A percentile compares a stretch with the other conserved stretches of the same genome.
Conservation (phyloP, 2,113 vertebrate species). For the Protomyctophum bolini region DNA sequence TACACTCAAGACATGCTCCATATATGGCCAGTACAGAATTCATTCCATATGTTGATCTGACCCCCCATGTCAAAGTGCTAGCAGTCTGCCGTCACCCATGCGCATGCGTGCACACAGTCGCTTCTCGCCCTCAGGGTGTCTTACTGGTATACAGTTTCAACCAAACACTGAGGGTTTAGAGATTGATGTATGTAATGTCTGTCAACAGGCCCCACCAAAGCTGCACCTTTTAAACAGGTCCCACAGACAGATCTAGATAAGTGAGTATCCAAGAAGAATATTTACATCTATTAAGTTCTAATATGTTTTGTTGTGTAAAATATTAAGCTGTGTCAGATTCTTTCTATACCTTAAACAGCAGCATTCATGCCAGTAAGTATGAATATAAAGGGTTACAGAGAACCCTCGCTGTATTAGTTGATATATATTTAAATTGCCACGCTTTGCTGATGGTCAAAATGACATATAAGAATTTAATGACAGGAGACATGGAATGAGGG, state of each 20-base stretch:
- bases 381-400: constrained; percentile 43
- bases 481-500: constrained; percentile 77
- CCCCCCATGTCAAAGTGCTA: no score
- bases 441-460: constrained; percentile 77
- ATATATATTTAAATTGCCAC: constrained; percentile 77
- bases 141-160: no score
- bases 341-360: background rate
- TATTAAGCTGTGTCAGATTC: background rate
- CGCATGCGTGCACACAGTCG: no score
- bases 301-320: background rate
- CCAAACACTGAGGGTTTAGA: no score
- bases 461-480: constrained; percentile 84
- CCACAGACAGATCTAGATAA: constrained; percentile 54
- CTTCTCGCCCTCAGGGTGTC: no score
- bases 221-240: constrained; percentile 11
- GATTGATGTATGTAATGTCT: no score
- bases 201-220: constrained; percentile 53
- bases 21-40: no score
- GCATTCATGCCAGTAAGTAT: background rate
- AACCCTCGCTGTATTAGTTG: constrained; percentile 68
- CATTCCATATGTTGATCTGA: no score
- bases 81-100: no score
- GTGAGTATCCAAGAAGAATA: constrained; percentile 43
- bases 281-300: background rate
- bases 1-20: no score